phyloP scores from a whole-genome alignment of 2,113 vertebrate species.

The Mus spicilegus region DNA sequence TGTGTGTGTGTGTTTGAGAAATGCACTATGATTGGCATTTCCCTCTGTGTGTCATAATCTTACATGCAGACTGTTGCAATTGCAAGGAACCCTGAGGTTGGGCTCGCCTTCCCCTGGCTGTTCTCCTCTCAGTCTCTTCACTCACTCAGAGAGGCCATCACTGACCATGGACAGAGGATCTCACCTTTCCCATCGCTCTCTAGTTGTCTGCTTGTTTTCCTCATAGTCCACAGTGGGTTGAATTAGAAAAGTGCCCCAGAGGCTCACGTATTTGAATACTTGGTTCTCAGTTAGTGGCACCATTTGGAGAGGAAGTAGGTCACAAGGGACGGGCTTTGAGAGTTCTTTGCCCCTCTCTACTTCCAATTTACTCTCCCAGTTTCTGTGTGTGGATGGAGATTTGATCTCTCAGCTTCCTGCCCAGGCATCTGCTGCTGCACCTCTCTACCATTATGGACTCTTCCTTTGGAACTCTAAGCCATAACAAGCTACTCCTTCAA shows the following conservation, averaged over 20 bases:
- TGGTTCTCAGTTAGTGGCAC: background rate
- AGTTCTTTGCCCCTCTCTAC: background rate
- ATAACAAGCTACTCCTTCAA: background rate
- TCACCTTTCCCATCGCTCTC: background rate
- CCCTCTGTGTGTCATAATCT: background rate
- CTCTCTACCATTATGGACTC: background rate
- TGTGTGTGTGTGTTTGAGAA: background rate
- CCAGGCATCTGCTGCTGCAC: background rate
- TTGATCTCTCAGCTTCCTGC: background rate
- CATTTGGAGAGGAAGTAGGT: background rate
- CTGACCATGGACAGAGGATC: background rate
- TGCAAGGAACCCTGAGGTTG: background rate
- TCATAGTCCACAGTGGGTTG: background rate
- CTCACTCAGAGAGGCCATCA: background rate
- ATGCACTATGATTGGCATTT: background rate
- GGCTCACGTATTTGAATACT: background rate
- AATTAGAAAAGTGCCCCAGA: background rate
- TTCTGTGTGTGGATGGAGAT: background rate
- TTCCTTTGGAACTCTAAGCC: background rate
- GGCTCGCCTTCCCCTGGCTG: background rate
- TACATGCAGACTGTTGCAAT: background rate
- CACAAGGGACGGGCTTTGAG: background rate
- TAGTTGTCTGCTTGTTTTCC: conserved; percentile 27
- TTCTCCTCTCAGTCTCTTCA: background rate
- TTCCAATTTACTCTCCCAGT: background rate